Percentiles rank a stretch among this genome's conserved stretches.
Evolutionary conservation across 2,797 vertebrate species (phyloP).

Genomic region (Bryconaethiops microstoma): DNA sequence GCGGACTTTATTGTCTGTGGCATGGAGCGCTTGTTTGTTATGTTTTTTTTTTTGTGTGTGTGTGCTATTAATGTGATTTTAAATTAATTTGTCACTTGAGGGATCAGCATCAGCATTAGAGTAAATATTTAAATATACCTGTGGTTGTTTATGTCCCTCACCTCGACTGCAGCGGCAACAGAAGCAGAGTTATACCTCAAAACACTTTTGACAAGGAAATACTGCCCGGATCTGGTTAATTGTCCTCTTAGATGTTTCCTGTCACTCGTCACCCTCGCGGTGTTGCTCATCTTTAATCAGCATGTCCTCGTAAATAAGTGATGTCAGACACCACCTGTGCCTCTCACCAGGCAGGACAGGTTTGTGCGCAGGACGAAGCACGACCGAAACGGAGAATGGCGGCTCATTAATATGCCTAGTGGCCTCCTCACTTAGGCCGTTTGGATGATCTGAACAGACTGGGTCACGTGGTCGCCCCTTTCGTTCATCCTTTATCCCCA

Average conservation of each 20-base stretch:
- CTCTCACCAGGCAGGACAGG: conserved; percentile 18
- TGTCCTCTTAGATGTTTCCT: conserved; percentile 43
- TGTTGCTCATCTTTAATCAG: conserved; percentile 48
- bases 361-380: conserved; percentile 7
- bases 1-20: conserved; percentile 44
- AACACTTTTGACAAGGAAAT: conserved; percentile 43
- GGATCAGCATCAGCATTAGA: conserved; percentile 51
- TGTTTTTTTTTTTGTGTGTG: conserved; percentile 22
- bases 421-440: conserved; percentile 30
- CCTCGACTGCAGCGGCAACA: conserved; percentile 48
- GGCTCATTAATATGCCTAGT: conserved; percentile 46
- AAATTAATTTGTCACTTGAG: conserved; percentile 63
- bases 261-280: conserved; percentile 37
- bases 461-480: conserved; percentile 26
- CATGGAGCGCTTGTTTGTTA: conserved; percentile 31
- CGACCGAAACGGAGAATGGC: conserved; percentile 29
- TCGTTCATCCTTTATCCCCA: conserved; percentile 28
- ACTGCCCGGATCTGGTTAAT: conserved; percentile 27
- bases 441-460: conserved; percentile 26
- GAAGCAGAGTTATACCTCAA: conserved; percentile 45
- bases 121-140: conserved; percentile 63
- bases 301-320: conserved; percentile 38
- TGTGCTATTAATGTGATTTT: conserved; percentile 49
- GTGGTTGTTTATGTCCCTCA: conserved; percentile 1
- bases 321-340: conserved; percentile 14